Conservation (phyloP, 2,113 vertebrate genomes). For the Phaethon lepturus region DNA sequence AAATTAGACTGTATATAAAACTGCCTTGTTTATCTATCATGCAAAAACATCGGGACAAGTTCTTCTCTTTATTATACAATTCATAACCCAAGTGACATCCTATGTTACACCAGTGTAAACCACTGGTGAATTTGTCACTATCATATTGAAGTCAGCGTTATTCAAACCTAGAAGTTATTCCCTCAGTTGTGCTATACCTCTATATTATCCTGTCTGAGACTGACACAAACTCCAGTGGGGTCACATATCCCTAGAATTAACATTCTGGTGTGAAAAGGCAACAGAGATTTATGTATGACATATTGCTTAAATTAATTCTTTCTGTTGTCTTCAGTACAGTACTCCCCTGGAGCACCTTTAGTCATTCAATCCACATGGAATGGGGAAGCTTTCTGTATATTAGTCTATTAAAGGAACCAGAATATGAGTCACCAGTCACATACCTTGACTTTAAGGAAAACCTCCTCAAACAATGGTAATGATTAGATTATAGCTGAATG, state of each 20-base stretch:
- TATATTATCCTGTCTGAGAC: constrained; percentile 28
- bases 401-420: constrained; percentile 53
- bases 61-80: neutral
- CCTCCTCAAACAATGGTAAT: constrained; percentile 33
- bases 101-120: constrained; percentile 5
- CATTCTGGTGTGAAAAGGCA: constrained; percentile 46
- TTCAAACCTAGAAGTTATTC: constrained; percentile 46
- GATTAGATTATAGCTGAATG: neutral
- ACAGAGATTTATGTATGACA: constrained; percentile 44
- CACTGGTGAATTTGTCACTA: constrained; percentile 30
- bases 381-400: constrained; percentile 49
- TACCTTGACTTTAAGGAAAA: constrained; percentile 52
- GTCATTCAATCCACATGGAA: constrained; percentile 15
- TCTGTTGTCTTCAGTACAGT: constrained; percentile 45
- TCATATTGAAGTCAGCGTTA: constrained; percentile 30
- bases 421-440: constrained; percentile 43
- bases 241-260: constrained; percentile 43
- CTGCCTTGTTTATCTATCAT: constrained; percentile 23
- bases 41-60: neutral
- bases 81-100: neutral
- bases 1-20: constrained; percentile 37
- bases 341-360: constrained; percentile 64
- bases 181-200: neutral
- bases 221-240: constrained; percentile 49
- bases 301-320: constrained; percentile 57